These are phyloP conservation scores for Exocentrus adspersus DNA, from an alignment of 2,888 invertebrate genomes.

Conservation along the genomic window DNA sequence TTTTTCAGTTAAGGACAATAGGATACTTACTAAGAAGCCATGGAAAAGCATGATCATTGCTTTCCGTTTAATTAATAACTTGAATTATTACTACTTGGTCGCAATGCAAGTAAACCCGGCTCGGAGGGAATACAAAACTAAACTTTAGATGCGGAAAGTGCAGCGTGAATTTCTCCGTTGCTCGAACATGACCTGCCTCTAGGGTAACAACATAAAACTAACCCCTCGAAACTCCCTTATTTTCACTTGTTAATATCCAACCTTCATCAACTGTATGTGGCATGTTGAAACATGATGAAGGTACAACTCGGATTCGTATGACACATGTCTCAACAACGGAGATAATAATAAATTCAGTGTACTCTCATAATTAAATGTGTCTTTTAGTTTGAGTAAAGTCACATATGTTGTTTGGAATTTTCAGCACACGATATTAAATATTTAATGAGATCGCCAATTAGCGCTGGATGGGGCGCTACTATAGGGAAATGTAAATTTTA, in stretches of 20 bases:
- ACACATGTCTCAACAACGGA: constrained; percentile 13
- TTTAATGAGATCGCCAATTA: too few relatives aligned
- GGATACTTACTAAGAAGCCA: too few relatives aligned
- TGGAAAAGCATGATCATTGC: not conserved
- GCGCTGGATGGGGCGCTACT: too few relatives aligned
- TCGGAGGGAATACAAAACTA: not conserved
- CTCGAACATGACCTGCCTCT: constrained; percentile 7
- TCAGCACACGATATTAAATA: too few relatives aligned
- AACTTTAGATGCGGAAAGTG: constrained; percentile 6
- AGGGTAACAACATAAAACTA: constrained; percentile 10
- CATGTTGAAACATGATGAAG: constrained; percentile 16
- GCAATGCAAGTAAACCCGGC: not conserved
- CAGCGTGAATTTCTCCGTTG: constrained; percentile 8
- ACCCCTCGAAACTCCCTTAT: constrained; percentile 19
- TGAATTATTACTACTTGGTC: constrained; percentile 2
- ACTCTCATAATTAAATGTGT: not conserved
- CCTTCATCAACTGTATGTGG: constrained; percentile 17
- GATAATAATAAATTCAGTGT: constrained; percentile 1
- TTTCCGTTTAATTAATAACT: constrained; percentile 6
- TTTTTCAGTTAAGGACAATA: too few relatives aligned
- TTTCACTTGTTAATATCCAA: constrained; percentile 12
- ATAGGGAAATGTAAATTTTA: too few relatives aligned
- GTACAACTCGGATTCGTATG: constrained; percentile 17
- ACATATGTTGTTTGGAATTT: not conserved
- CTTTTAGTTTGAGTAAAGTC: not conserved